Percentiles rank a stretch among this genome's conserved stretches.
These are phyloP conservation scores for Semotilus atromaculatus DNA, from an alignment of 2,797 vertebrate species.

Conservation along the genomic window DNA sequence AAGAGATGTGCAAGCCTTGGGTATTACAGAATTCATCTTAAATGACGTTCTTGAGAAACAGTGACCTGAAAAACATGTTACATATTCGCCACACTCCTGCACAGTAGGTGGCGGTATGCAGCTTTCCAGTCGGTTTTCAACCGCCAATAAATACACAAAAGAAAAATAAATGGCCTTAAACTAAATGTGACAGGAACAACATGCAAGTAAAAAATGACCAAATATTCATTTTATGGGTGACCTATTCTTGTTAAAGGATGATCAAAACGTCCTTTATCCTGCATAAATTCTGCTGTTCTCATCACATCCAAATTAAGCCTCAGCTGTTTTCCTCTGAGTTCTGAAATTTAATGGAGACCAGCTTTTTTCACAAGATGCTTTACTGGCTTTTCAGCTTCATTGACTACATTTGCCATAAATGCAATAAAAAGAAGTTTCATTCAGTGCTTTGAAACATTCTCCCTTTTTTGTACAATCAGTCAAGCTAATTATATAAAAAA, in stretches of 20 bases:
- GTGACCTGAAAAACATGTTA: no score
- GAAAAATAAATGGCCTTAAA: no score
- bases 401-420: constrained; percentile 33
- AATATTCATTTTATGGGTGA: not conserved
- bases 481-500: constrained; percentile 38
- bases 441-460: not conserved
- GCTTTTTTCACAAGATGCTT: constrained; percentile 34
- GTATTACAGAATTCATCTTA: not conserved
- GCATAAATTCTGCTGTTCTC: not conserved
- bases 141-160: no score
- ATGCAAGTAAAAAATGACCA: not conserved
- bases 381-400: constrained; percentile 27
- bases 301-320: constrained; percentile 23
- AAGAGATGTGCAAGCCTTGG: not conserved
- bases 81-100: no score
- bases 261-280: constrained; percentile 21
- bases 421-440: constrained; percentile 12
- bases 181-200: not conserved
- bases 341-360: constrained; percentile 19
- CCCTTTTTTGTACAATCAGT: constrained; percentile 21
- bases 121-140: no score
- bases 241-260: not conserved
- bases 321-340: constrained; percentile 10
- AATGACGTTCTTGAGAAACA: not conserved
- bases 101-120: no score